Conservation (phyloP, 1,140 invertebrate genomes). For the Sipha flava region DNA sequence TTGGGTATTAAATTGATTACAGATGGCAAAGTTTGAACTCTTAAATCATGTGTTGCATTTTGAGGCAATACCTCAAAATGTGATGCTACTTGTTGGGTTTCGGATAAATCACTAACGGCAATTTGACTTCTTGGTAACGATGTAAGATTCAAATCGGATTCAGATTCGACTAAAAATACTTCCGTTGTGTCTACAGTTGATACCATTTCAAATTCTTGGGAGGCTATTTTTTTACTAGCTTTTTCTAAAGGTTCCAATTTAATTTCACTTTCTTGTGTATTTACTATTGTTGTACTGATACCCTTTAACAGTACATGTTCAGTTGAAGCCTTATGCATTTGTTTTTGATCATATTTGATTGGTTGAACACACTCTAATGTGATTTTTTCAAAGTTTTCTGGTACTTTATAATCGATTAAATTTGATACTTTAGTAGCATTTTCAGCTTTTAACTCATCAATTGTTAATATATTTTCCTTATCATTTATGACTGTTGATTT, state of each 20-base stretch:
- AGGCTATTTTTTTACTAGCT: not conserved
- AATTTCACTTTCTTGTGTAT: constrained; percentile 1
- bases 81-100: not conserved
- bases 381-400: not conserved
- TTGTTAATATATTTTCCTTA: not conserved
- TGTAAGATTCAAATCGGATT: not conserved
- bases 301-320: not conserved
- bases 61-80: not conserved
- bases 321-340: not conserved
- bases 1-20: not conserved
- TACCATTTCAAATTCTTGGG: not conserved
- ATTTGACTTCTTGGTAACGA: not conserved
- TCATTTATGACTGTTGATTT: not conserved
- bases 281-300: not conserved
- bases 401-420: not conserved
- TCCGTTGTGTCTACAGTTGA: not conserved
- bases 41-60: not conserved
- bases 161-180: not conserved
- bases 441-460: not conserved
- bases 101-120: not conserved
- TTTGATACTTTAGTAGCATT: not conserved
- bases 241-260: not conserved
- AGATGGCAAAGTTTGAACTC: not conserved
- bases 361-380: not conserved
- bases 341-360: not conserved